phyloP scores from a whole-genome alignment of 2,113 vertebrate genomes.

The Brienomyrus brachyistius region DNA sequence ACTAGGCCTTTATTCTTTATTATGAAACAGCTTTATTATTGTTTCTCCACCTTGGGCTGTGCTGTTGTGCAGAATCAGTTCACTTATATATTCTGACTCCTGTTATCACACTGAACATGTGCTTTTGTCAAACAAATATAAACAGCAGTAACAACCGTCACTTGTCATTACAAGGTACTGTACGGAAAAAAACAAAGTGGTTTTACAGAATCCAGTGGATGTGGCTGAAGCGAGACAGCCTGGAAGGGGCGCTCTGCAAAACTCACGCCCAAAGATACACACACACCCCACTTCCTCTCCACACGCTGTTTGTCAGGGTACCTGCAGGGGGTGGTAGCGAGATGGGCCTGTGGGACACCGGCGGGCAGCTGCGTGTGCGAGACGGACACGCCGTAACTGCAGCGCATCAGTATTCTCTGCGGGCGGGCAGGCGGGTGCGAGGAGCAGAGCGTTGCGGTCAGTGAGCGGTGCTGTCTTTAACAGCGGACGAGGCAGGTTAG shows the following conservation, averaged over 20 bases:
- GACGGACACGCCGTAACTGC: background rate
- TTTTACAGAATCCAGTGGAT: background rate
- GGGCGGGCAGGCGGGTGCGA: background rate
- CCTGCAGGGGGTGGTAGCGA: background rate
- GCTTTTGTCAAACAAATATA: background rate
- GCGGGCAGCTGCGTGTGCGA: background rate
- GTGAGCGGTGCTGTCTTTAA: slow-evolving; percentile 31
- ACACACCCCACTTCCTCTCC: background rate
- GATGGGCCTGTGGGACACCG: background rate
- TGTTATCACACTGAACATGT: background rate
- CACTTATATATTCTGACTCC: background rate
- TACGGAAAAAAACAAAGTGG: background rate
- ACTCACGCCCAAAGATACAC: background rate
- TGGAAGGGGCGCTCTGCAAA: background rate
- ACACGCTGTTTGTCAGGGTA: background rate
- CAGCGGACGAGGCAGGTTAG: slow-evolving; percentile 36
- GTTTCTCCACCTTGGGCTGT: background rate
- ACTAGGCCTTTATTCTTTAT: background rate
- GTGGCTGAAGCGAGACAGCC: background rate
- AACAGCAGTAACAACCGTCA: background rate
- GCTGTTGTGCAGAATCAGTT: background rate
- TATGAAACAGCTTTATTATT: no score
- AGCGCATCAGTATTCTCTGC: slow-evolving; percentile 33
- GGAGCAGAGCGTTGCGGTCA: slow-evolving; percentile 24
- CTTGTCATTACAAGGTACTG: background rate